Evolutionary conservation across 2,113 vertebrate genomes (phyloP).

Genomic region (Chaetops frenatus): DNA sequence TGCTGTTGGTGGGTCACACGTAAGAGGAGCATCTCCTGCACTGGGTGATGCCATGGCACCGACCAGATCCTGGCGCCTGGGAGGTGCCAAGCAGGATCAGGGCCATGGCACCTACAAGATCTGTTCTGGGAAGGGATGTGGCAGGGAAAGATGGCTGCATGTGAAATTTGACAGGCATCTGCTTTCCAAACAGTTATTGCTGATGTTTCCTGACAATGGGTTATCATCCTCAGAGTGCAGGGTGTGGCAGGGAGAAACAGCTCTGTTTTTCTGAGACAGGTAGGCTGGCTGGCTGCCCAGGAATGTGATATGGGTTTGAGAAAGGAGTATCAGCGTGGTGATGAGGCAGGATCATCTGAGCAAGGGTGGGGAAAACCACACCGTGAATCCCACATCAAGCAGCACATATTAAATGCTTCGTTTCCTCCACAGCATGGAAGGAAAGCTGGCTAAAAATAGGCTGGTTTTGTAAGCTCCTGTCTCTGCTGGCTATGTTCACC

Average conservation of each 20-base stretch:
- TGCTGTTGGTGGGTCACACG: neutral
- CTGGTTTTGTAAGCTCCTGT: slow-evolving; percentile 19
- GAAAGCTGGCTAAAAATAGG: slow-evolving; percentile 48
- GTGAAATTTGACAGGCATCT: neutral
- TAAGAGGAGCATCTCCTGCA: neutral
- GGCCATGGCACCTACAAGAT: neutral
- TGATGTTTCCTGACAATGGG: neutral
- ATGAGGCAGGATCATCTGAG: neutral
- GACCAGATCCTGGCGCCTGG: accelerated
- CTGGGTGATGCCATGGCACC: neutral
- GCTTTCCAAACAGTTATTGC: slow-evolving; percentile 21
- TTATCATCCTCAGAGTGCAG: neutral
- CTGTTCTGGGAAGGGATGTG: neutral
- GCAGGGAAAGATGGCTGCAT: neutral
- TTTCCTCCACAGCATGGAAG: neutral
- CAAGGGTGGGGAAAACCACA: slow-evolving; percentile 21
- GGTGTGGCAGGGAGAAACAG: slow-evolving; percentile 5
- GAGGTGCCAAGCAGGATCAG: neutral
- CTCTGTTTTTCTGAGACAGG: slow-evolving; percentile 48
- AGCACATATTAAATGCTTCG: neutral
- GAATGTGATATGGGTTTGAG: neutral
- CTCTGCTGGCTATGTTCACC: neutral
- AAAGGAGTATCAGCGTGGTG: neutral
- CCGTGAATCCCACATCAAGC: slow-evolving; percentile 17
- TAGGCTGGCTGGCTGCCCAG: slow-evolving; percentile 14